Percentiles rank a stretch among this genome's conserved stretches.
Evolutionary conservation across 1,140 invertebrate genomes (phyloP).

Genomic region (Coptotermes formosanus): DNA sequence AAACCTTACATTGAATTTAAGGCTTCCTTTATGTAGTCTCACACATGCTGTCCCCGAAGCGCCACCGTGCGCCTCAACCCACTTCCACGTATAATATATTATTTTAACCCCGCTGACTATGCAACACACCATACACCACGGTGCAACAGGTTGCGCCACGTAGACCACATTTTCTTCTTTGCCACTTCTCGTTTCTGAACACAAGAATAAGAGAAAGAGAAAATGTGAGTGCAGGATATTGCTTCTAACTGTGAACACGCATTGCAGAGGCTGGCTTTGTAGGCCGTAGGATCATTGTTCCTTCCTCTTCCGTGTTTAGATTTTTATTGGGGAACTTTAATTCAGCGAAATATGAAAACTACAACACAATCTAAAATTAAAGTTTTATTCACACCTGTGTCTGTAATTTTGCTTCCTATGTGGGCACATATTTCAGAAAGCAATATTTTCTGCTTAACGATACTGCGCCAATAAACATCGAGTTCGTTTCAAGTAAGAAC

Average conservation of each 20-base stretch:
- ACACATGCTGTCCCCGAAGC: not conserved
- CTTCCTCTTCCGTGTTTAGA: too few relatives aligned
- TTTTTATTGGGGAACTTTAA: too few relatives aligned
- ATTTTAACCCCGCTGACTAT: slow-evolving; percentile 16
- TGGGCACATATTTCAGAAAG: too few relatives aligned
- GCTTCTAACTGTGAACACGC: not conserved
- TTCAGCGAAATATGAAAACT: too few relatives aligned
- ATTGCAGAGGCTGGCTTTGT: not conserved
- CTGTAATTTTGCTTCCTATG: too few relatives aligned
- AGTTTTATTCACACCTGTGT: too few relatives aligned
- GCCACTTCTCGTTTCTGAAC: not conserved
- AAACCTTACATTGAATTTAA: not conserved
- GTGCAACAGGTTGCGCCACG: slow-evolving; percentile 11
- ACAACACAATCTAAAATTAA: too few relatives aligned
- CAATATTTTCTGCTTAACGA: too few relatives aligned
- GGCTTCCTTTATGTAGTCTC: not conserved
- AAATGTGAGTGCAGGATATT: not conserved
- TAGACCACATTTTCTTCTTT: slow-evolving; percentile 4
- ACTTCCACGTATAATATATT: slow-evolving; percentile 6
- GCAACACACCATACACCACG: not conserved
- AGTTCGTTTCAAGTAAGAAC: too few relatives aligned
- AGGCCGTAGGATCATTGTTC: too few relatives aligned
- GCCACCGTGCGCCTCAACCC: not conserved
- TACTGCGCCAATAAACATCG: too few relatives aligned
- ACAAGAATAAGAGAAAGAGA: not conserved